phyloP scores from a whole-genome alignment of 1,140 invertebrate genomes.

The Heliconius himera region DNA sequence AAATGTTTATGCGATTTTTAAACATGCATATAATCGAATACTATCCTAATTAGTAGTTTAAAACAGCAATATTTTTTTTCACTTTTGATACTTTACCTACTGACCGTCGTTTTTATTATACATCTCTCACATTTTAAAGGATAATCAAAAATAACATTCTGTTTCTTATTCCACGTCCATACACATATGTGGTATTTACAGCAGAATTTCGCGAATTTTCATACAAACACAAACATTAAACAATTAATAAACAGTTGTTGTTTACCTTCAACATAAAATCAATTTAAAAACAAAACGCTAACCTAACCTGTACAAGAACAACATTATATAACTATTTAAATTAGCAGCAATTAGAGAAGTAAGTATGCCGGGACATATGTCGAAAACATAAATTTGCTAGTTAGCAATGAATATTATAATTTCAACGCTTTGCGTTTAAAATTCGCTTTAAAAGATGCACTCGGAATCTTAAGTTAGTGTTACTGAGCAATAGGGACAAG shows the following conservation, averaged over 20 bases:
- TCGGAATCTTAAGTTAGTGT: slow-evolving; percentile 29
- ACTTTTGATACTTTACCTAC: too few relatives aligned
- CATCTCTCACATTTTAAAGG: not conserved
- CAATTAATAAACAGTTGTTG: too few relatives aligned
- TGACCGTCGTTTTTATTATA: not conserved
- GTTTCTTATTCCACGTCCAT: too few relatives aligned
- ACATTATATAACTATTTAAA: slow-evolving; percentile 3
- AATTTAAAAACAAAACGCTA: not conserved
- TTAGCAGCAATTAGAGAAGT: not conserved
- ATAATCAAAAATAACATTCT: too few relatives aligned
- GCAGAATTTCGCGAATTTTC: too few relatives aligned
- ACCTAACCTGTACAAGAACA: not conserved
- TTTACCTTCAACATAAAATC: not conserved
- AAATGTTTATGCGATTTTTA: too few relatives aligned
- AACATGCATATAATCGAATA: too few relatives aligned
- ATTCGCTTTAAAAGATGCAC: slow-evolving; percentile 34
- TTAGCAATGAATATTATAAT: slow-evolving; percentile 33
- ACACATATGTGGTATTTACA: too few relatives aligned
- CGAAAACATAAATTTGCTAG: not conserved
- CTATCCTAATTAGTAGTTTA: too few relatives aligned
- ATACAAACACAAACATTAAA: too few relatives aligned
- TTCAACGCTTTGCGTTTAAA: slow-evolving; percentile 32
- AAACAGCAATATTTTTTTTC: too few relatives aligned
- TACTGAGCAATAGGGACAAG: slow-evolving; percentile 31
- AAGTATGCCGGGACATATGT: not conserved